phyloP scores from a whole-genome alignment of 2,113 vertebrate genomes.

The Fulmarus glacialis region DNA sequence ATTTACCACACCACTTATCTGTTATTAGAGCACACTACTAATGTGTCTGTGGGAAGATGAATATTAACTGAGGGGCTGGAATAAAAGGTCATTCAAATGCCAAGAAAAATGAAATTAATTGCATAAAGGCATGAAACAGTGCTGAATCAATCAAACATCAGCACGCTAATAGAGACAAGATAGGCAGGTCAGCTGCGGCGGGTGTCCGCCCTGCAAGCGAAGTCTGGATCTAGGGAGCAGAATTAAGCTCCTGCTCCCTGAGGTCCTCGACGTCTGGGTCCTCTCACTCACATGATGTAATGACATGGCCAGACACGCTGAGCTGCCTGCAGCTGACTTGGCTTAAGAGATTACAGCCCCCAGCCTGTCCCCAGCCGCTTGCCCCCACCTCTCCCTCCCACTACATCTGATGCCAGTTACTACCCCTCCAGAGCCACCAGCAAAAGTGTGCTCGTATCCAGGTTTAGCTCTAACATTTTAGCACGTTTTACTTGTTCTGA shows the following conservation, averaged over 20 bases:
- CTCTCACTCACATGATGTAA: neutral
- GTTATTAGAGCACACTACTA: neutral
- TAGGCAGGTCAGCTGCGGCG: neutral
- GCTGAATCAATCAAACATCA: neutral
- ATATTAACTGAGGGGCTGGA: neutral
- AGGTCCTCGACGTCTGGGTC: neutral
- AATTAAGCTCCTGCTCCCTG: neutral
- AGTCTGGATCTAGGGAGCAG: neutral
- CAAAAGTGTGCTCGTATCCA: fast-evolving
- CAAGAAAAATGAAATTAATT: constrained; percentile 20
- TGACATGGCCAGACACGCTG: neutral
- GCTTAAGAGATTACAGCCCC: neutral
- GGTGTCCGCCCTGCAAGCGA: neutral
- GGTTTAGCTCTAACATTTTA: neutral
- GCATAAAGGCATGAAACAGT: neutral
- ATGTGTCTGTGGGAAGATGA: neutral
- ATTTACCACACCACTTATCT: neutral
- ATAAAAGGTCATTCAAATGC: constrained; percentile 29
- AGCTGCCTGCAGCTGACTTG: neutral
- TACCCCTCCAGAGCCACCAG: neutral
- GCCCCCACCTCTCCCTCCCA: neutral
- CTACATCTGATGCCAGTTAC: neutral
- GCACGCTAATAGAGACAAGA: neutral
- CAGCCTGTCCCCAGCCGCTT: neutral
- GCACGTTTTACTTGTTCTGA: neutral